Evolutionary conservation across 1,140 invertebrate species (phyloP).

Genomic region (Brachionus calyciflorus): DNA sequence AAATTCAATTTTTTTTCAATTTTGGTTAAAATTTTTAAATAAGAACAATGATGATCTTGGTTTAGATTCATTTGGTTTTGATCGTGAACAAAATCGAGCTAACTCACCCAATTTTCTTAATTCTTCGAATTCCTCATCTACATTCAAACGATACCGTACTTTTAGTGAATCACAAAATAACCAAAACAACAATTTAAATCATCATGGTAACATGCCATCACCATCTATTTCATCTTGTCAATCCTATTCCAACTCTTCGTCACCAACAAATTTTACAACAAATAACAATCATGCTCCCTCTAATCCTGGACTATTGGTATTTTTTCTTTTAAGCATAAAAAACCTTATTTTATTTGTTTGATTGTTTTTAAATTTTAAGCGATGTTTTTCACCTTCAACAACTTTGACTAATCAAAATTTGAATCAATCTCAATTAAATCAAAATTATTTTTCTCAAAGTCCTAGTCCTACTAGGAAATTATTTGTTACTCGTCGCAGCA

Average conservation of each 20-base stretch:
- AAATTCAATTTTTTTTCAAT: background rate
- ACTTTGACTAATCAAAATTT: slow-evolving; percentile 22
- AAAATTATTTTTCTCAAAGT: slow-evolving; percentile 46
- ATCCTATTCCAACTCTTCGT: slow-evolving; percentile 39
- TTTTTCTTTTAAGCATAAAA: background rate
- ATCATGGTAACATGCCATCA: slow-evolving; percentile 30
- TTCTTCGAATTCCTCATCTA: background rate
- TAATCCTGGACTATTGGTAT: slow-evolving; percentile 23
- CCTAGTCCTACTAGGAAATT: slow-evolving; percentile 35
- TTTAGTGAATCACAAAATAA: slow-evolving; percentile 45
- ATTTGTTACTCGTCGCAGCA: slow-evolving; percentile 41
- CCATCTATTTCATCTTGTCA: slow-evolving; percentile 23
- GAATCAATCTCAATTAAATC: background rate
- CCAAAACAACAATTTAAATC: background rate
- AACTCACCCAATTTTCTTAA: slow-evolving; percentile 30
- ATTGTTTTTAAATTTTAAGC: background rate
- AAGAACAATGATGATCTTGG: slow-evolving; percentile 20
- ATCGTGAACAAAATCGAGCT: slow-evolving; percentile 9
- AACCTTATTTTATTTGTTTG: background rate
- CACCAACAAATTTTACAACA: slow-evolving; percentile 12
- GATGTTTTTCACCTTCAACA: slow-evolving; percentile 35
- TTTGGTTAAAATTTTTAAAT: background rate
- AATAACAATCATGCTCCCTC: background rate
- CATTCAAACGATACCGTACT: slow-evolving; percentile 44
- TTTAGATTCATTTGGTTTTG: background rate